Evolutionary conservation across 2,888 invertebrate species (phyloP).

Genomic region (Acleris emargana): DNA sequence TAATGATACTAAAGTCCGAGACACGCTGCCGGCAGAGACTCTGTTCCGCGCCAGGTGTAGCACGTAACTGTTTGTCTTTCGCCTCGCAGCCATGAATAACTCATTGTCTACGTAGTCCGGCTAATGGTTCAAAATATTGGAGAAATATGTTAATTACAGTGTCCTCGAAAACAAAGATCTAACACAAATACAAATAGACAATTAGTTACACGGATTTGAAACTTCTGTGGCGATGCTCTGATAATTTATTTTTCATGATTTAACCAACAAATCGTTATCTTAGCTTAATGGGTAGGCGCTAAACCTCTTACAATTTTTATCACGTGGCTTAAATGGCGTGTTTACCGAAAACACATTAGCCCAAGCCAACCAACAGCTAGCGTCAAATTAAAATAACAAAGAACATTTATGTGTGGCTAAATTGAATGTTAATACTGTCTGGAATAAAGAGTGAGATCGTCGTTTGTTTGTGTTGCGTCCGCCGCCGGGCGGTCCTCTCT

Average conservation of each 20-base stretch:
- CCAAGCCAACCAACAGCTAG: background rate
- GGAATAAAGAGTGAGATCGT: constrained; percentile 69
- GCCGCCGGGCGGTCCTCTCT: constrained; percentile 73
- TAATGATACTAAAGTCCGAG: constrained; percentile 11
- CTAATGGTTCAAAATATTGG: constrained; percentile 30
- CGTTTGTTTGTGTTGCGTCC: constrained; percentile 80
- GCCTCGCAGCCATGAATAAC: constrained; percentile 18
- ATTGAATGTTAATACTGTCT: constrained; percentile 57
- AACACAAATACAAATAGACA: constrained; percentile 14
- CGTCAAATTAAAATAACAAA: constrained; percentile 15
- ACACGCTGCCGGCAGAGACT: background rate
- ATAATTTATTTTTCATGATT: background rate
- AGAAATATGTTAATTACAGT: constrained; percentile 30
- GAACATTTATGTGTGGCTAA: constrained; percentile 30
- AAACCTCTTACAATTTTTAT: too few relatives aligned
- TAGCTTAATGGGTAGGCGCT: too few relatives aligned
- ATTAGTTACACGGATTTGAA: constrained; percentile 1
- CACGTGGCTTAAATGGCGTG: background rate
- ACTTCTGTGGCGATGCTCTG: background rate
- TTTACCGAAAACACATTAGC: background rate
- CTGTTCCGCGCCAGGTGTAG: constrained; percentile 5
- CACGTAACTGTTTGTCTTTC: constrained; percentile 23
- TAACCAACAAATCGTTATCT: background rate
- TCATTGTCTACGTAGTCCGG: constrained; percentile 17
- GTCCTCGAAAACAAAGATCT: constrained; percentile 17